Evolutionary conservation across 2,113 vertebrate species (phyloP).

Genomic region (human (Homo sapiens)): GRCh38 chr20:7689501-7690000

Average conservation of each 20-base stretch:
- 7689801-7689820: background rate
- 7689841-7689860: background rate
- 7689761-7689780: background rate
- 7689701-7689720: background rate
- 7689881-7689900: background rate
- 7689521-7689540: background rate
- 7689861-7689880: background rate
- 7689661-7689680: background rate
- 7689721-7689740: background rate
- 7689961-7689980: background rate
- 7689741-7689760: background rate
- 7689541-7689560: background rate
- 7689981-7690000: background rate
- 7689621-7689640: background rate
- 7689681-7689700: background rate
- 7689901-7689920: background rate
- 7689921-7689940: background rate
- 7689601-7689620: background rate
- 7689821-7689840: background rate
- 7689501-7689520: background rate
- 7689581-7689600: background rate
- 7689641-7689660: background rate
- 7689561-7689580: background rate
- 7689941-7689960: background rate
- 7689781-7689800: background rate